phyloP scores from a whole-genome alignment of 2,113 vertebrate genomes.

The Grantiella picta region DNA sequence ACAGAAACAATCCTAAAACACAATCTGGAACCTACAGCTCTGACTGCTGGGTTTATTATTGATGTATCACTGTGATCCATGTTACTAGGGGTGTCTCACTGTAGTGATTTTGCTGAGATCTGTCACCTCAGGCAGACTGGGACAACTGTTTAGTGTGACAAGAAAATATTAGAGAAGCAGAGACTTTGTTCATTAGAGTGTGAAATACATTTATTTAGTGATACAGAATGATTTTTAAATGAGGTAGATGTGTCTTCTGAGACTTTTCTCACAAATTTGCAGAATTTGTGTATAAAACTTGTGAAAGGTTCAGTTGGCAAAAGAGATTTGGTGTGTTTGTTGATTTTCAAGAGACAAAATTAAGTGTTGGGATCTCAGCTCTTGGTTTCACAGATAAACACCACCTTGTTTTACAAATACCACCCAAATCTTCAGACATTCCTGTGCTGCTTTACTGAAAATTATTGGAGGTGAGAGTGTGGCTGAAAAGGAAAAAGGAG shows the following conservation, averaged over 20 bases:
- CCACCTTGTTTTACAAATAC: neutral
- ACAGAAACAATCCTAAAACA: fast-evolving
- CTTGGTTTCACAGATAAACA: neutral
- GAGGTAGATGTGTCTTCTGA: neutral
- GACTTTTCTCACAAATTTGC: neutral
- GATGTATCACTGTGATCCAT: fast-evolving
- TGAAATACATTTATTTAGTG: neutral
- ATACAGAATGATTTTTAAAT: neutral
- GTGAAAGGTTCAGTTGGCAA: neutral
- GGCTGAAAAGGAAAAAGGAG: neutral
- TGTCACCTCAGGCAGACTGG: neutral
- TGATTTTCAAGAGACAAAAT: neutral
- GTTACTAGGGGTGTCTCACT: fast-evolving
- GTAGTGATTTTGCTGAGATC: neutral
- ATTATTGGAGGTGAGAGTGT: fast-evolving
- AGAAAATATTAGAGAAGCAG: neutral
- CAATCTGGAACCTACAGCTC: fast-evolving
- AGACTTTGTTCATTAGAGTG: neutral
- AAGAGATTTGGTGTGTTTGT: neutral
- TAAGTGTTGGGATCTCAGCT: neutral
- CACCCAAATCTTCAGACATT: fast-evolving
- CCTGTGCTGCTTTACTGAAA: fast-evolving
- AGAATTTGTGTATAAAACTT: neutral
- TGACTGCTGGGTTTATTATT: neutral
- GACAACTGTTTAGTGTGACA: neutral